These are phyloP conservation scores for Callorhinus ursinus DNA, from an alignment of 2,113 vertebrate species.

Conservation along the genomic window DNA sequence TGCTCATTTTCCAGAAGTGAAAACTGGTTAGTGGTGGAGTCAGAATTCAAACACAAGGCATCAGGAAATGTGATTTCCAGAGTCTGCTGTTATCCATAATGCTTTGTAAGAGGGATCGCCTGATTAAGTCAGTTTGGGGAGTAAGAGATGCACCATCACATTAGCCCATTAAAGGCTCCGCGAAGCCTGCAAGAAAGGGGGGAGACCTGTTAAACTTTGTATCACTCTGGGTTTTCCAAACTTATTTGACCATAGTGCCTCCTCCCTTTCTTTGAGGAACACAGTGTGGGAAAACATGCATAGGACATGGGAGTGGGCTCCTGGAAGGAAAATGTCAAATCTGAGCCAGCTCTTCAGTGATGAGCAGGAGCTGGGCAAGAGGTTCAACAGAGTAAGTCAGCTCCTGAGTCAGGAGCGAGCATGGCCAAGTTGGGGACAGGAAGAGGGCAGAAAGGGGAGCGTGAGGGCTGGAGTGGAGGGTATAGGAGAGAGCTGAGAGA, in stretches of 20 bases:
- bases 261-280: not conserved
- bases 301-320: not conserved
- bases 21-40: slow-evolving; percentile 10
- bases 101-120: not conserved
- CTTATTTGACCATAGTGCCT: not conserved
- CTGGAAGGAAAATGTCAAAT: not conserved
- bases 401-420: not conserved
- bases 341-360: not conserved
- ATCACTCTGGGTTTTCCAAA: slow-evolving; percentile 18
- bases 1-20: slow-evolving; percentile 54
- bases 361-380: not conserved
- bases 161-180: not conserved
- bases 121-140: slow-evolving; percentile 8
- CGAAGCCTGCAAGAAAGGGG: not conserved
- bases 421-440: not conserved
- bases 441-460: not conserved
- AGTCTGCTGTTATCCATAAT: slow-evolving; percentile 38
- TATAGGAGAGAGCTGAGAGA: not conserved
- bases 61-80: not conserved
- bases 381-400: not conserved
- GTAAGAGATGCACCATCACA: not conserved
- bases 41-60: slow-evolving; percentile 45
- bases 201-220: not conserved
- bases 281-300: not conserved
- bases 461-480: not conserved